These are phyloP conservation scores for Charaxes varanes DNA, from an alignment of 1,140 invertebrate genomes.

Conservation along the genomic window DNA sequence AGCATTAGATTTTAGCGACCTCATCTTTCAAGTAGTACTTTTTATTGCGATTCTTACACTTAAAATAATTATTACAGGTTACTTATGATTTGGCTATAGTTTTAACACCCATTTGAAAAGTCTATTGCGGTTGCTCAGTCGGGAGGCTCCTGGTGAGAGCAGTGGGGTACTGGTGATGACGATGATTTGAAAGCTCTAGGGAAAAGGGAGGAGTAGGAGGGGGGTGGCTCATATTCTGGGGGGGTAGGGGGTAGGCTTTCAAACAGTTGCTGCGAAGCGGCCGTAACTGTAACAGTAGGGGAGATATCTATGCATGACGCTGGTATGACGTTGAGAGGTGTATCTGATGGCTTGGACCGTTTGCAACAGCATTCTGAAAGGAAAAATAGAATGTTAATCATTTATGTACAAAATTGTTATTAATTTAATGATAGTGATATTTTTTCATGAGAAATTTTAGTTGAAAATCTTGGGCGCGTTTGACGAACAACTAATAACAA, in stretches of 20 bases:
- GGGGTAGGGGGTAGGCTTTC: constrained; percentile 37
- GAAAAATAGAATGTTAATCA: no score
- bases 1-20: no score
- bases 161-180: constrained; percentile 54
- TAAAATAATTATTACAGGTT: neutral
- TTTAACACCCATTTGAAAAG: constrained; percentile 8
- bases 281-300: constrained; percentile 52
- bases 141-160: constrained; percentile 53
- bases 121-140: constrained; percentile 16
- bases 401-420: no score
- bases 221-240: constrained; percentile 59
- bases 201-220: constrained; percentile 61
- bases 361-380: constrained; percentile 66
- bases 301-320: constrained; percentile 57
- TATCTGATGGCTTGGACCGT: constrained; percentile 60
- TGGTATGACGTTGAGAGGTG: constrained; percentile 47
- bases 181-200: constrained; percentile 61
- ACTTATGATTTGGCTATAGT: constrained; percentile 15
- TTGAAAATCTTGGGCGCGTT: no score
- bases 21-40: no score
- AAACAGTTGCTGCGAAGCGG: constrained; percentile 49
- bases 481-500: no score
- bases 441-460: no score
- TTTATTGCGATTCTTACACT: neutral
- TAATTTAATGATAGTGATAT: no score